These are phyloP conservation scores for Boulengeromyrus knoepffleri DNA, from an alignment of 2,113 vertebrate genomes.

Conservation along the genomic window DNA sequence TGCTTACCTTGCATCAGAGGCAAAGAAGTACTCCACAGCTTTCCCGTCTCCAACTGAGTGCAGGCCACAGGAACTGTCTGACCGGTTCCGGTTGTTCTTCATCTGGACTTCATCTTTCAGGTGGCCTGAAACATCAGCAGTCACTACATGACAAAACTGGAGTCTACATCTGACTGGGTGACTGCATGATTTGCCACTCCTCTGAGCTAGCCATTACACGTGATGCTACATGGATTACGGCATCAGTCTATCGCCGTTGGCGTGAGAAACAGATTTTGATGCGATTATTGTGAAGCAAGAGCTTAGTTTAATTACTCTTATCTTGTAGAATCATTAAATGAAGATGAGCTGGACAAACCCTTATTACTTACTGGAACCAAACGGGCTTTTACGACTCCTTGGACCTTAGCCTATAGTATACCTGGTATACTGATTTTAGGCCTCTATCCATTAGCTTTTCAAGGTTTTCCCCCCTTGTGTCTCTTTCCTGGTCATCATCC, in stretches of 20 bases:
- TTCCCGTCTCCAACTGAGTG: conserved; percentile 69
- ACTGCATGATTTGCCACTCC: background rate
- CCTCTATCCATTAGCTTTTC: background rate
- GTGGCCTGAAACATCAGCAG: conserved; percentile 37
- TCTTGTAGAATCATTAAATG: background rate
- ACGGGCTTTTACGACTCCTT: background rate
- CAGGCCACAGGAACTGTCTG: conserved; percentile 66
- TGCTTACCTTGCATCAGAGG: conserved; percentile 86
- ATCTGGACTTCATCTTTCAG: conserved; percentile 43
- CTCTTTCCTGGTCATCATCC: background rate
- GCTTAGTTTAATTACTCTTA: background rate
- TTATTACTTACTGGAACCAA: background rate
- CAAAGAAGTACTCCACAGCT: conserved; percentile 90
- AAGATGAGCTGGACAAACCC: background rate
- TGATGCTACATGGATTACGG: background rate
- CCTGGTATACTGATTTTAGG: background rate
- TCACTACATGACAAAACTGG: background rate
- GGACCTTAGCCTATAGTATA: background rate
- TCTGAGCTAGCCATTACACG: background rate
- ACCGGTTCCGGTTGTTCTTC: conserved; percentile 60
- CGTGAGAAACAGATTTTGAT: background rate
- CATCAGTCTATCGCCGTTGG: background rate
- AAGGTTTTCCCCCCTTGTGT: background rate
- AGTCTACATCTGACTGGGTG: background rate
- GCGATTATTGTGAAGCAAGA: background rate